Evolutionary conservation across 2,888 invertebrate genomes (phyloP), one percentile per base, ranked within the genome.

Genomic region (Clitarchus hookeri): DNA sequence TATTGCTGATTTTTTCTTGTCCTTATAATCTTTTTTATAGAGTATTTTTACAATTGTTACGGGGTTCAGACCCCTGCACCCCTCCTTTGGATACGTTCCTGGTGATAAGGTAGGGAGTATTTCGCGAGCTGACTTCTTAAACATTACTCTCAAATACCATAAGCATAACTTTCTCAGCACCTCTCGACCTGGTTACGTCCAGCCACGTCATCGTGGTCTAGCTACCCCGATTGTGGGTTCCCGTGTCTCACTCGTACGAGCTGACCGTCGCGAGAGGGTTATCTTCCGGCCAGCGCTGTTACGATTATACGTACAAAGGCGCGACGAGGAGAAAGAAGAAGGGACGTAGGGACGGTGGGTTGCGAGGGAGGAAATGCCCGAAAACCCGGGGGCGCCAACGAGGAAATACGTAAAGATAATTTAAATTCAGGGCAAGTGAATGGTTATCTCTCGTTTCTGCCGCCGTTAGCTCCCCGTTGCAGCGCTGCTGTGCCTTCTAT

Each of bases 371-470:
- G 1, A 65, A 19, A 12, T 3, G 1, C 65, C 13, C 65, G 12
- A 4, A n/a, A 36, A 36, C 1, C 36, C 11, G 23, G 65, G 65
- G 19, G 3, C 2, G 65, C n/a, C 65, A 65, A 65, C 65, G 23
- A 65, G 65, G 65, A 65, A 65, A 65, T 65, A 23, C n/a, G 65
- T n/a, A 19, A n/a, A n/a, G 65, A 65, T 65, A 65, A 65, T 65
- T 65, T 65, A 65, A 65, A 65, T 65, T 65, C 65, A 65, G 65
- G 65, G 65, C 65, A n/a, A 65, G 65, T n/a, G 65, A 65, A 65
- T 65, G 65, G 65, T 65, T 65, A 65, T 65, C 65, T 65, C 65
- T 65, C 23, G 65, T 65, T 65, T 23, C 65, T 65, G 65, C 65
- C n/a, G 8, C 19, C 65, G 65, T 53, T 19, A 19, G 53, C 53